Conservation (phyloP, 2,888 invertebrate species). For the Dynastes maya region DNA sequence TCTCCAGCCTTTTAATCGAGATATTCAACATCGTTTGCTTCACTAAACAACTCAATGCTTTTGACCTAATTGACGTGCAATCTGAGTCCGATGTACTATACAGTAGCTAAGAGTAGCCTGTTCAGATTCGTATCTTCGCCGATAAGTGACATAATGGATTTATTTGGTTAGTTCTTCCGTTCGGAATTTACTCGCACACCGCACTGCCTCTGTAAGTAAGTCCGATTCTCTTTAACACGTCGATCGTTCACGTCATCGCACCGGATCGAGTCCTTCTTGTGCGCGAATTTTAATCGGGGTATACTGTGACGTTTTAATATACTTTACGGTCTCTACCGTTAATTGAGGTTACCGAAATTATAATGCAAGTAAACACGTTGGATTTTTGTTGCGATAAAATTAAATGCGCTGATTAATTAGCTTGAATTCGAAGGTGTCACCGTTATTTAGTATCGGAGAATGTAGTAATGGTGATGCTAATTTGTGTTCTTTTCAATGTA, state of each 20-base stretch:
- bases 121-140: not conserved
- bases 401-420: not conserved
- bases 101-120: not conserved
- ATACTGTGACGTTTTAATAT: not conserved
- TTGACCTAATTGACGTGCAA: constrained; percentile 11
- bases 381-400: not conserved
- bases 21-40: not conserved
- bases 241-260: too few species aligned
- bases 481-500: too few species aligned
- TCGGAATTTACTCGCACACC: not conserved
- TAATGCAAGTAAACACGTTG: constrained; percentile 4
- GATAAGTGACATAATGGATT: constrained; percentile 10
- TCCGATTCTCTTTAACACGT: too few species aligned
- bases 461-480: too few species aligned
- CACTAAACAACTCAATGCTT: constrained; percentile 12
- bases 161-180: not conserved
- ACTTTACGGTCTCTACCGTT: not conserved
- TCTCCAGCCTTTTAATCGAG: not conserved
- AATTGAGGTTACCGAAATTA: constrained; percentile 10
- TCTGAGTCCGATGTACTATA: not conserved
- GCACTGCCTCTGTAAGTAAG: not conserved
- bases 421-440: too few species aligned
- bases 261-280: not conserved
- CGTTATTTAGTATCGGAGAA: too few species aligned
- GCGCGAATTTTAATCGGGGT: not conserved